These are phyloP conservation scores for Junonia oenone DNA, from an alignment of 2,888 invertebrate genomes.

Conservation along the genomic window DNA sequence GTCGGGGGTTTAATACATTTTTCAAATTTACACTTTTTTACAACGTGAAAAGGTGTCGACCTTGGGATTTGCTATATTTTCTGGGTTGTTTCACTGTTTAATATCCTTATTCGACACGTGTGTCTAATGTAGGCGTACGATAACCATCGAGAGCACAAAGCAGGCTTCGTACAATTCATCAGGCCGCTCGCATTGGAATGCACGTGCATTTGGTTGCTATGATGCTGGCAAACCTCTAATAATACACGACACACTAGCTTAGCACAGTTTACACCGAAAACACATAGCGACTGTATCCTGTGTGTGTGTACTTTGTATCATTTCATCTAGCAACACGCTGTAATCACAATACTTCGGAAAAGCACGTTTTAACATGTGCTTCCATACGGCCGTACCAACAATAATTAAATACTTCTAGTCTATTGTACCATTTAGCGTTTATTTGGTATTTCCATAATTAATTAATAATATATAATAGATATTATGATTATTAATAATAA, in stretches of 20 bases:
- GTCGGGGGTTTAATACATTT: too few relatives aligned
- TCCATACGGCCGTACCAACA: slow-evolving; percentile 35
- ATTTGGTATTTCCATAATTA: too few relatives aligned
- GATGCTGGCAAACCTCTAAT: slow-evolving; percentile 11
- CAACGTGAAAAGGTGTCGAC: too few relatives aligned
- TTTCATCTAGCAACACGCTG: slow-evolving; percentile 18
- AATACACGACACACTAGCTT: slow-evolving; percentile 23
- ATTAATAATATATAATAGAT: too few relatives aligned
- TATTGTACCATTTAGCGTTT: slow-evolving; percentile 33
- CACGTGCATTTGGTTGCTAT: neutral
- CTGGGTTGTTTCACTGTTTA: too few relatives aligned
- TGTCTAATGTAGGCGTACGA: neutral
- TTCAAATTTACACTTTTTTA: too few relatives aligned
- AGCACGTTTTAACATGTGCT: slow-evolving; percentile 30
- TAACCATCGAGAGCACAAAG: slow-evolving; percentile 1
- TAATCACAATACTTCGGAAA: slow-evolving; percentile 35
- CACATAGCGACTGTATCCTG: slow-evolving; percentile 6
- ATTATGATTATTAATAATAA: too few relatives aligned
- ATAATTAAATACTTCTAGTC: slow-evolving; percentile 32
- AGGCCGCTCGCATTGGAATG: neutral
- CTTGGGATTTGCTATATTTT: too few relatives aligned
- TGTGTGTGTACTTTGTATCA: slow-evolving; percentile 16
- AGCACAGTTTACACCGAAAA: slow-evolving; percentile 21
- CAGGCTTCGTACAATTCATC: neutral
- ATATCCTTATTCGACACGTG: neutral